phyloP scores from a whole-genome alignment of 2,113 vertebrate genomes.

The Anseranas semipalmata region DNA sequence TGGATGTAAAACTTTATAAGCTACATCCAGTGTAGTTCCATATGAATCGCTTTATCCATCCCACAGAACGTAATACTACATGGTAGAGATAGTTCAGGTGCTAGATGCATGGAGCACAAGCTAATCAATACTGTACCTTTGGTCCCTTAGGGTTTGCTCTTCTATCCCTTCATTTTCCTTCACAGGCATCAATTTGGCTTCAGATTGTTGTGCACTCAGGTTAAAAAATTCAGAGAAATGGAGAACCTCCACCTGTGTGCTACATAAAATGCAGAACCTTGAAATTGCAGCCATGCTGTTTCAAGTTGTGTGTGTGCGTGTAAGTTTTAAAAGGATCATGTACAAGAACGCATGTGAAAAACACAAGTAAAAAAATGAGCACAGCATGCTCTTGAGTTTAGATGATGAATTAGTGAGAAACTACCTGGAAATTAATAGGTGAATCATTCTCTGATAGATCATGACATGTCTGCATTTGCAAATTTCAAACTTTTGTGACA shows the following conservation, averaged over 20 bases:
- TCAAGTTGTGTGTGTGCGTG: rapidly evolving
- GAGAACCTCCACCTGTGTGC: not conserved
- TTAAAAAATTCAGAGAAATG: not conserved
- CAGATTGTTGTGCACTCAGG: not conserved
- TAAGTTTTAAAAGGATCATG: not conserved
- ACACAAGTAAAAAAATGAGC: not conserved
- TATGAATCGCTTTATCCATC: not conserved
- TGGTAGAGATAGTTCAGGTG: not conserved
- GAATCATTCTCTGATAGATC: not conserved
- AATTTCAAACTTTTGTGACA: not conserved
- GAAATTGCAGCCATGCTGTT: not conserved
- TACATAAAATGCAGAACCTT: rapidly evolving
- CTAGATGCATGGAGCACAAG: not conserved
- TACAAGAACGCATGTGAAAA: not conserved
- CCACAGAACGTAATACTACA: not conserved
- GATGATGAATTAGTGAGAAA: not conserved
- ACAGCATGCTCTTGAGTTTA: not conserved
- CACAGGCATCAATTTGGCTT: not conserved
- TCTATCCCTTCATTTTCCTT: not conserved
- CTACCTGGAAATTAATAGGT: not conserved
- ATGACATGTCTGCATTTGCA: not conserved
- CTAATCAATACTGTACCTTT: not conserved
- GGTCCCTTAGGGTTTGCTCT: not conserved
- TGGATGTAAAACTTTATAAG: not conserved
- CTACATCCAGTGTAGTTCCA: not conserved